A percentile compares a stretch with the other conserved stretches of the same genome.
These are phyloP conservation scores for Tridacna gigas DNA, from an alignment of 2,888 invertebrate species.

Conservation along the genomic window DNA sequence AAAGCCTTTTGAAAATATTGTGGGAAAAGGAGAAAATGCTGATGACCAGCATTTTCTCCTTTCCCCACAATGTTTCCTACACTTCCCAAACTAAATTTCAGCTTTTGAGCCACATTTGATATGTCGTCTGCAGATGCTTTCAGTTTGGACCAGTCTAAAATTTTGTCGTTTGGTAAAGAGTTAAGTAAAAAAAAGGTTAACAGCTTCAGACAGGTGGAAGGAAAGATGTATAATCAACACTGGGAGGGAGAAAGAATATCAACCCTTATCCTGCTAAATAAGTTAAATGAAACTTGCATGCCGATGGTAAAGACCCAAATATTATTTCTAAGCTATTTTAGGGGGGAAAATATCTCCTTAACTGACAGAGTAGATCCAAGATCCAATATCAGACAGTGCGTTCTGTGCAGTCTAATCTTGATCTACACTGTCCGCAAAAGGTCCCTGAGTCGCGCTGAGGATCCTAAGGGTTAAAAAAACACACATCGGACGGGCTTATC, in stretches of 20 bases:
- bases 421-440: too few relatives aligned
- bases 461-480: too few relatives aligned
- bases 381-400: too few relatives aligned
- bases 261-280: too few relatives aligned
- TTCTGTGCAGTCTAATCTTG: too few relatives aligned
- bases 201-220: not conserved
- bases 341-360: too few relatives aligned
- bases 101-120: not conserved
- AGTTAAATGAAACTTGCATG: too few relatives aligned
- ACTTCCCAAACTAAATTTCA: not conserved
- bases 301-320: too few relatives aligned
- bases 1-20: not conserved
- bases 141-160: not conserved
- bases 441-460: too few relatives aligned
- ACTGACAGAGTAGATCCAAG: too few relatives aligned
- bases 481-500: slow-evolving; percentile 6
- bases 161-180: not conserved
- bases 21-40: not conserved
- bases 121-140: not conserved
- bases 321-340: too few relatives aligned
- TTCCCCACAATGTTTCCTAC: not conserved
- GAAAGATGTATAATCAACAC: not conserved
- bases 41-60: not conserved
- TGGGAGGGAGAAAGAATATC: not conserved
- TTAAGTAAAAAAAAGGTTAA: not conserved